phyloP scores from a whole-genome alignment of 2,797 vertebrate genomes.

The Vultur gryphus region DNA sequence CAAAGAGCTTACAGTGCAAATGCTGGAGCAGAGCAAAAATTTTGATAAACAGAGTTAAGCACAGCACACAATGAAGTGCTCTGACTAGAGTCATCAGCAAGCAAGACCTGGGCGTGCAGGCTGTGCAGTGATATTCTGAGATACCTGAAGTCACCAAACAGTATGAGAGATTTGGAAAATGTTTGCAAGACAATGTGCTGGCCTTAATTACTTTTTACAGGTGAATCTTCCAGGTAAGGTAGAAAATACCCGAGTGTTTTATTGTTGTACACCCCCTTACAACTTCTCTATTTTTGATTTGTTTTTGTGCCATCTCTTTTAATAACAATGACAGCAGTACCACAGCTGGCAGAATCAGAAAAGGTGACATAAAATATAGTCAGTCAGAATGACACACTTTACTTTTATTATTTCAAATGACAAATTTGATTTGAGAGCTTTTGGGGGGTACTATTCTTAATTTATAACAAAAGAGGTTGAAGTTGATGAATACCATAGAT shows the following conservation, averaged over 20 bases:
- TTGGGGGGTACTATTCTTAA: conserved; percentile 46
- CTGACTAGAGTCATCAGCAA: background rate
- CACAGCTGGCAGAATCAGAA: background rate
- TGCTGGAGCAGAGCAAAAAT: background rate
- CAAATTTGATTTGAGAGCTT: conserved; percentile 53
- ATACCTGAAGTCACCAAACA: background rate
- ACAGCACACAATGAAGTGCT: background rate
- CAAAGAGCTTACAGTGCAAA: background rate
- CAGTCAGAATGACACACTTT: conserved; percentile 53
- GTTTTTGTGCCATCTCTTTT: background rate
- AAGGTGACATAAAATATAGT: background rate
- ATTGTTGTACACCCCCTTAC: background rate
- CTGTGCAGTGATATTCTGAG: background rate
- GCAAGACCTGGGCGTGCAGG: background rate
- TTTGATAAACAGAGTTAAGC: background rate
- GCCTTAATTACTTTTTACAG: background rate
- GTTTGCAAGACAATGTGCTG: background rate
- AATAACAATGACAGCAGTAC: background rate
- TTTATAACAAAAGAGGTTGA: conserved; percentile 60
- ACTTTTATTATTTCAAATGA: conserved; percentile 51
- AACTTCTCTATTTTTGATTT: background rate
- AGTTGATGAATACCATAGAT: conserved; percentile 68
- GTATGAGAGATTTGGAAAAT: background rate
- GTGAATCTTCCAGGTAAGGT: background rate
- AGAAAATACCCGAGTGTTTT: background rate